A percentile compares a stretch with the other conserved stretches of the same genome.
These are phyloP conservation scores for Sminthopsis crassicaudata DNA, from an alignment of 2,113 vertebrate genomes.

Conservation along the genomic window DNA sequence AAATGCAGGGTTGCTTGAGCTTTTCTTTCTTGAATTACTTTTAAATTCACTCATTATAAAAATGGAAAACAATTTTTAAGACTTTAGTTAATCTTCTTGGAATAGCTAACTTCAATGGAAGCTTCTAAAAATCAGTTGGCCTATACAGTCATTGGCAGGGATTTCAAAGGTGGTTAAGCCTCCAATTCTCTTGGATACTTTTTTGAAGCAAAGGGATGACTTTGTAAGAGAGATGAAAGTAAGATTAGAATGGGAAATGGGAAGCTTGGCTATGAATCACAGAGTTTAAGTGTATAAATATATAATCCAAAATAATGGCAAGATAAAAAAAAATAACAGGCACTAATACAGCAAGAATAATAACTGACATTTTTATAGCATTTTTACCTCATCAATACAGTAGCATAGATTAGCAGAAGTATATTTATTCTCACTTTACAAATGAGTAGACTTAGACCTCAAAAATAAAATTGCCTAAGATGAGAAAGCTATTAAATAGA, in stretches of 20 bases:
- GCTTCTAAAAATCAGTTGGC: not conserved
- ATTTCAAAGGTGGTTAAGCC: not conserved
- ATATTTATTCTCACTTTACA: not conserved
- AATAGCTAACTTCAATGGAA: conserved; percentile 2
- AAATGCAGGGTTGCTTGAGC: not conserved
- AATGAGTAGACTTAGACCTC: not conserved
- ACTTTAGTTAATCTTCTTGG: not conserved
- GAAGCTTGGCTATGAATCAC: conserved; percentile 8
- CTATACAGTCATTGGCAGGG: not conserved
- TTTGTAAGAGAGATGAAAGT: not conserved
- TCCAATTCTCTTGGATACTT: not conserved
- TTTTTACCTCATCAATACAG: not conserved
- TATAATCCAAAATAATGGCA: not conserved
- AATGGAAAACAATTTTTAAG: not conserved
- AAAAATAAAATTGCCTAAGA: not conserved
- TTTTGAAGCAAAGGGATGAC: not conserved
- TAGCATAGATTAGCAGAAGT: not conserved
- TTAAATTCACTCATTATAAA: not conserved
- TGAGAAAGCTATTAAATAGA: not conserved
- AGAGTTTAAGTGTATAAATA: not conserved
- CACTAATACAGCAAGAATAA: not conserved
- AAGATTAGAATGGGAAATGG: not conserved
- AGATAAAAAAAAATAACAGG: not conserved
- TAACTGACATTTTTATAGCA: not conserved
- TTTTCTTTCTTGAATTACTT: not conserved